Conservation (phyloP, 2,888 invertebrate species). For the Drosophila kuntzei region DNA sequence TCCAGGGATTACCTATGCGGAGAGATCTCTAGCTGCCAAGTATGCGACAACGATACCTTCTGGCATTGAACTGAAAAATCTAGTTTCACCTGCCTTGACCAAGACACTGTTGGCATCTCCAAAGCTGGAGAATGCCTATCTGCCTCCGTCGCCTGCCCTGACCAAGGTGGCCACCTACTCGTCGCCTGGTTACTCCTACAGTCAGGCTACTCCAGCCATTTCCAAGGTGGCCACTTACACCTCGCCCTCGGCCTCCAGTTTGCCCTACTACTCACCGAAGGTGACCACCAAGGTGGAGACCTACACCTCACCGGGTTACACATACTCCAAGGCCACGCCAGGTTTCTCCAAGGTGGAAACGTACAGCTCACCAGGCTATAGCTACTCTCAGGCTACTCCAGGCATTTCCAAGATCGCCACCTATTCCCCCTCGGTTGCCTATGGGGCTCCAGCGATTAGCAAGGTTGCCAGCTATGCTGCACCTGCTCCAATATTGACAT, state of each 20-base stretch:
- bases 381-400: slow-evolving; percentile 57
- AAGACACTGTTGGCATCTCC: slow-evolving; percentile 53
- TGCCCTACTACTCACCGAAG: slow-evolving; percentile 68
- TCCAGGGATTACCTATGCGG: slow-evolving; percentile 81
- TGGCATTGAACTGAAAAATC: slow-evolving; percentile 87
- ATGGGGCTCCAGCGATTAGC: slow-evolving; percentile 60
- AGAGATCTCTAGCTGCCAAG: slow-evolving; percentile 84
- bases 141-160: slow-evolving; percentile 37
- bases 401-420: slow-evolving; percentile 76
- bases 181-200: slow-evolving; percentile 76
- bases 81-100: slow-evolving; percentile 86
- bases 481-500: slow-evolving; percentile 48
- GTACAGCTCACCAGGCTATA: slow-evolving; percentile 72
- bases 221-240: slow-evolving; percentile 73
- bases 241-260: slow-evolving; percentile 40
- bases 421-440: slow-evolving; percentile 73
- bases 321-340: slow-evolving; percentile 83
- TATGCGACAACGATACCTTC: slow-evolving; percentile 85
- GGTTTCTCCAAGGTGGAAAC: slow-evolving; percentile 74
- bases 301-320: slow-evolving; percentile 85
- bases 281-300: slow-evolving; percentile 85
- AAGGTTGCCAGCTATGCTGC: slow-evolving; percentile 64
- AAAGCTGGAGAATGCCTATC: slow-evolving; percentile 47
- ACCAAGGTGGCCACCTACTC: slow-evolving; percentile 73
- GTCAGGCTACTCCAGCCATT: slow-evolving; percentile 69